These are phyloP conservation scores for Cydia amplana DNA, from an alignment of 1,140 invertebrate genomes.

Conservation along the genomic window DNA sequence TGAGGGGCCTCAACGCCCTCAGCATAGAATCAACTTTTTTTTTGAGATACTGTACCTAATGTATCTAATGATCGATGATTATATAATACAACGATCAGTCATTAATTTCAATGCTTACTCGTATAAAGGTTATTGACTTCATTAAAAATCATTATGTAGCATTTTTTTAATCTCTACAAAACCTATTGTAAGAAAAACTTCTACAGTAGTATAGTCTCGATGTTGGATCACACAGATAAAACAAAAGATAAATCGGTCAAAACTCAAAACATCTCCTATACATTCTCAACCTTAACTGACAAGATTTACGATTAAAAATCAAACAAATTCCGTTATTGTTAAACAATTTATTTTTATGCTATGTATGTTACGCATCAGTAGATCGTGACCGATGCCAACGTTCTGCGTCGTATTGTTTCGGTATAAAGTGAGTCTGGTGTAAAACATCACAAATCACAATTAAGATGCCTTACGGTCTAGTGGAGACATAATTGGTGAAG, in stretches of 20 bases:
- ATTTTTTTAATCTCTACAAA: neutral
- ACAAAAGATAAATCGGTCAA: conserved; percentile 16
- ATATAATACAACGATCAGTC: neutral
- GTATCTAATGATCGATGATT: neutral
- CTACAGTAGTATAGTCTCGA: neutral
- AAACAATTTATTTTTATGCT: neutral
- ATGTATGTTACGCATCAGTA: conserved; percentile 10
- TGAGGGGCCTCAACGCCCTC: no score
- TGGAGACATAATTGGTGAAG: conserved; percentile 9
- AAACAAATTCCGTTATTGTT: neutral
- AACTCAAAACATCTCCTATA: neutral
- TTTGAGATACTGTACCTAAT: no score
- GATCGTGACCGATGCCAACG: conserved; percentile 14
- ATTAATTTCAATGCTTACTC: neutral
- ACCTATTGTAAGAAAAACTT: neutral
- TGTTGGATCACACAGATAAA: neutral
- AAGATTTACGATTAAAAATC: neutral
- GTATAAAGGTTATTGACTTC: neutral
- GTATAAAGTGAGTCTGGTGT: neutral
- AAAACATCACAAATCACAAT: conserved; percentile 16
- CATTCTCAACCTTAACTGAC: neutral
- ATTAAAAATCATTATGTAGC: conserved; percentile 2
- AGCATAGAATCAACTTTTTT: no score
- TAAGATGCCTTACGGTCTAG: conserved; percentile 3
- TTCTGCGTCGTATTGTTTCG: neutral